Base-by-base conservation (phyloP, 2,888 invertebrate species). In the Nomada fucata region DNA sequence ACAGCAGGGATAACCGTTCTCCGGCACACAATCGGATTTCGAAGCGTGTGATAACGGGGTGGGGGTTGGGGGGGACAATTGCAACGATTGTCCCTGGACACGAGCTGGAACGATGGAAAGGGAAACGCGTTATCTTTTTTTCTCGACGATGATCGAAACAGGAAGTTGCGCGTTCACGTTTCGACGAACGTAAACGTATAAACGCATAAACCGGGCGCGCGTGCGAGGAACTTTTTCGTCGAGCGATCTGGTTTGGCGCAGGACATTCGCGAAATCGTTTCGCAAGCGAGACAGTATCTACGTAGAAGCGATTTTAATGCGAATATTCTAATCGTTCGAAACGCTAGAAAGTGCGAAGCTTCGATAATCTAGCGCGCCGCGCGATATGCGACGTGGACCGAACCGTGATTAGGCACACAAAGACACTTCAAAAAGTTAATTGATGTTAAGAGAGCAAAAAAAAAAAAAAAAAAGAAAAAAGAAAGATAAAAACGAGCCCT, bases 391-490 rank as follows among this genome's bases (percentile, higher is more conserved):
- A 26, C 5, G 13, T 9, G 11, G 53, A 55, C 26, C 26, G 44
- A 20, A 23, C 52, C n/a, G 59, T 50, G 78, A 80, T 80, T 80
- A 80, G 73, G 15, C 79, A 80, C 80, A 79, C 80, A 80, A 79
- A 79, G 76, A 59, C 78, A 80, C 79, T 79, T 68, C 67, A 80
- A 79, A 65, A 18, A 63, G 79, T 72, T 80, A 78, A 72, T 79
- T 11, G 42, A 29, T 79, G 71, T 67, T 72, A 26, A 42, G 23
- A 18, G n/a, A 50, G 18, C 2, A 42, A 68, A 36, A 60, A 47
- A 55, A 15, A 0, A 60, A 65, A n/a, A 20, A 1, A 7, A 11
- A 36, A 9, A 36, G 44, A 26, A n/a, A 53, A 53, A 29, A 53
- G 13, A 42, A 11, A 36, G 10, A 15, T 11, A n/a, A 20, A 65